Base-by-base conservation (phyloP, 2,113 vertebrate species). In the Penelope pileata region DNA sequence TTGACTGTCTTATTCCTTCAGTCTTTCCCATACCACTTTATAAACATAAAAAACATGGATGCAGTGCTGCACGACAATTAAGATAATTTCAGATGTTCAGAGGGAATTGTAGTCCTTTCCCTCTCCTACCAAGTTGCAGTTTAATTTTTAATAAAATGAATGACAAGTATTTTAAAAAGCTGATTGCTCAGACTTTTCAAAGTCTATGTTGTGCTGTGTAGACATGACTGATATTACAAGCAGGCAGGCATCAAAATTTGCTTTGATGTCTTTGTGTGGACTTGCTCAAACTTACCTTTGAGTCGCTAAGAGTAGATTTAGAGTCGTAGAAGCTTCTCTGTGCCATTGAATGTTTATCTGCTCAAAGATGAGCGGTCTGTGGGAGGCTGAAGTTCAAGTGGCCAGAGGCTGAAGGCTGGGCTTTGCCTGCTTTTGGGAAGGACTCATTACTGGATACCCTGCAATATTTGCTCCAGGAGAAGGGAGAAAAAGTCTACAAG, bases 301-400 rank as follows among this genome's bases (percentile, higher is more conserved):
- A 87, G 72, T 47, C 26, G 34, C 50, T 36, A 29, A 51, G 59
- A 86, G 47, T 48, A 88, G 72, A 58, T 81, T 91, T 92, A 86
- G n/a, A 83, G 82, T 88, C 75, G 34, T 0, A 27, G 7, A 29
- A 86, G 42, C 43, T 83, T 83, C 60, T 48, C 60, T 53, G 48
- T 91, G 85, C 69, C 48, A 19, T 88, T 88, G 50, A 93, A 43
- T 83, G 50, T 90, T 92, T 43, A 60, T 80, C 70, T 83, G 40
- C n/a, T 93, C 26, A 12, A 72, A 58, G 47, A 48, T 75, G 32
- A 91, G 36, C 36, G 60, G 50, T 21, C 0, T 11, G 6, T 4
- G 22, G 13, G 18, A 63, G 19, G 5, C 32, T 42, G 22, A 1
- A 12, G 62, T 0, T 64, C 6, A 47, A n/a, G 17, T 7, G 19